These are phyloP conservation scores for Mesembrinibis cayennensis DNA, from an alignment of 2,113 vertebrate genomes.

Conservation along the genomic window DNA sequence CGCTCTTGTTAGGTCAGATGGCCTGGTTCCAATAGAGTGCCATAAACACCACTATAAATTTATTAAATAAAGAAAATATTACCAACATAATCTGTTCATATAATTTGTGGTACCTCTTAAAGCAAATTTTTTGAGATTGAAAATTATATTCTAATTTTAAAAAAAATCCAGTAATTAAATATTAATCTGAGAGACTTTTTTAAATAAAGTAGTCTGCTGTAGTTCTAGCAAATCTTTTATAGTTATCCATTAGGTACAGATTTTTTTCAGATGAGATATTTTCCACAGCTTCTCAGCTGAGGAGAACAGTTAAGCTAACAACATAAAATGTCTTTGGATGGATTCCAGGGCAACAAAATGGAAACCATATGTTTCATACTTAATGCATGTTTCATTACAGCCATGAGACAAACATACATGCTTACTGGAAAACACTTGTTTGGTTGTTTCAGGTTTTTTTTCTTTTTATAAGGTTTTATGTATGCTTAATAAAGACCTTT, in stretches of 20 bases:
- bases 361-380: conserved; percentile 63
- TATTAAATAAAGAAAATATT: background rate
- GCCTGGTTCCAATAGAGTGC: background rate
- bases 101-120: background rate
- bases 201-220: background rate
- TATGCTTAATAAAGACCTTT: background rate
- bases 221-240: conserved; percentile 5
- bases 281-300: conserved; percentile 54
- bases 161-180: background rate
- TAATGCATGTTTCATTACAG: conserved; percentile 47
- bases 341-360: conserved; percentile 61
- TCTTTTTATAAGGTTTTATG: background rate
- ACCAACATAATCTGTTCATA: background rate
- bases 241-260: conserved; percentile 19
- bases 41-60: background rate
- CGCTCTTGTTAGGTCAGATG: background rate
- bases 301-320: conserved; percentile 62
- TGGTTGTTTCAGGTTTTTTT: background rate
- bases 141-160: background rate
- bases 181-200: background rate
- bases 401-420: conserved; percentile 18
- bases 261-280: conserved; percentile 64
- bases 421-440: background rate
- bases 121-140: background rate
- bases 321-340: conserved; percentile 51